Base-by-base conservation (phyloP, 1,140 invertebrate species). In the Vollenhovia emeryi region DNA sequence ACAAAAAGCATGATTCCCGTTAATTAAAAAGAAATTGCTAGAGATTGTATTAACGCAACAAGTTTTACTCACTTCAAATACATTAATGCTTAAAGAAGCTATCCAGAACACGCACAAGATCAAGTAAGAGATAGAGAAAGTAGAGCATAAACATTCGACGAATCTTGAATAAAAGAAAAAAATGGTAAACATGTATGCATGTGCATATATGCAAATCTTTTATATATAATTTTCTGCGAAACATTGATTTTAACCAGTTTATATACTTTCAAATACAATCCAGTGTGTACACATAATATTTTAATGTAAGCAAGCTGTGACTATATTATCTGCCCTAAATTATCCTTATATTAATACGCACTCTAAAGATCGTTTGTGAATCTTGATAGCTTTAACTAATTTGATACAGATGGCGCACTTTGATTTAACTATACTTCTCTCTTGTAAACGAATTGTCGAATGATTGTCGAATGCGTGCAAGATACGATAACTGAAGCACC, bases 81-180 rank as follows among this genome's bases (percentile, higher is more conserved):
- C n/a, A 79, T 79, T 79, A 48, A 79, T 24, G 30, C 59, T 79
- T 40, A 68, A 66, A 15, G 60, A 79, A 33, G 36, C n/a, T 18
- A 68, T 30, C 1, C 5, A 18, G 0, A 75, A 33, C 4, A 62
- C 0, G 9, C 36, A 66, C 4, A 68, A 18, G 50, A 79, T 30
- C 15, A 36, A 50, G 15, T 21, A 79, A 1, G 43, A 79, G 1
- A 18, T 13, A 48, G 76, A 48, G n/a, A 68, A 62, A 50, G 21
- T 50, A 6, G 60, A 68, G 27, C 36, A 68, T 18, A 79, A 33
- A 50, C 9, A 68, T 15, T 79, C n/a, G 59, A 55, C 52, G 6
- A 79, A 79, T 27, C 76, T 79, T 68, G 11, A 68, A 68, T n/a
- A 68, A 66, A 11, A 33, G n/a, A 33, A 66, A 18, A 21, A 60